A percentile compares a stretch with the other conserved stretches of the same genome.
Conservation (phyloP, 2,888 invertebrate genomes). For the Alviniconcha strummeri region DNA sequence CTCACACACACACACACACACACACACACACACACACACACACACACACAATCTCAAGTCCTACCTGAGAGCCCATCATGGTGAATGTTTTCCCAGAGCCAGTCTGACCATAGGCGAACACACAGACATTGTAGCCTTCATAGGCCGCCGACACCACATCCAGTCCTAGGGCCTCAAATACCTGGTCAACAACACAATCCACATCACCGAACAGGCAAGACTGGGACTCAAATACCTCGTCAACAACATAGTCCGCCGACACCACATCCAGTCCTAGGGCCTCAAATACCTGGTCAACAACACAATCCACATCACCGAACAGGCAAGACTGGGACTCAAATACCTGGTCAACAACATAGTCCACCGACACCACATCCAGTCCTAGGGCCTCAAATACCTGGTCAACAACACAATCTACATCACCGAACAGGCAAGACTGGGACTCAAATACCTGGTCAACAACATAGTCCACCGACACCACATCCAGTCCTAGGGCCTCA, state of each 20-base stretch:
- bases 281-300: conserved; percentile 79
- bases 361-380: no score
- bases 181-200: conserved; percentile 73
- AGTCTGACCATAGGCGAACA: conserved; percentile 93
- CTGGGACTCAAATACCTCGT: no score
- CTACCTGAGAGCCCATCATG: conserved; percentile 83
- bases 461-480: conserved; percentile 74
- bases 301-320: no score
- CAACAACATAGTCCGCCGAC: no score
- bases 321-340: no score
- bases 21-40: conserved; percentile 10
- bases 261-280: conserved; percentile 81
- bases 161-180: conserved; percentile 81
- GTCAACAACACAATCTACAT: no score
- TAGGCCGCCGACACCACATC: conserved; percentile 80
- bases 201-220: no score
- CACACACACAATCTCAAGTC: conserved; percentile 67
- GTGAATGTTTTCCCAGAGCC: conserved; percentile 93
- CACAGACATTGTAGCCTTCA: conserved; percentile 88
- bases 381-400: conserved; percentile 83
- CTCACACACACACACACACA: conserved; percentile 6
- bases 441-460: no score
- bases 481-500: conserved; percentile 80
- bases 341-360: no score
- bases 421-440: no score